Evolutionary conservation across 2,797 vertebrate species (phyloP), one percentile per base, ranked within the genome.

Genomic region (Alca torda): DNA sequence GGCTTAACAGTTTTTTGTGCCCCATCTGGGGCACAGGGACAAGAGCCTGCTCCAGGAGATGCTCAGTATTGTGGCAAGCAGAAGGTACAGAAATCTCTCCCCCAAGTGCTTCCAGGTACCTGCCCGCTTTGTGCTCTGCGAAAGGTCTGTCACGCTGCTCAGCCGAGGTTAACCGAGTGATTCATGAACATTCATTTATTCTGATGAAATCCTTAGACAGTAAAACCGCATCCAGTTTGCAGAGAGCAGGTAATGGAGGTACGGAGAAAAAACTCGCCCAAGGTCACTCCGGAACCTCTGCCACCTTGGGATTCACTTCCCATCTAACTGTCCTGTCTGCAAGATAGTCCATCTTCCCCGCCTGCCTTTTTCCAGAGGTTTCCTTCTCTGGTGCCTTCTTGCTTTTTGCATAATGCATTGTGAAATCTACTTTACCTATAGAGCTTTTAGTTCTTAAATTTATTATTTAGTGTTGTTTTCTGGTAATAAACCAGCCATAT

Each of bases 401-500:
- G 37, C 69, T 89, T 67, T 84, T 46, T 82, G 84, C 91, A 67
- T 77, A 89, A 92, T 24, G 54, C 84, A 91, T 46, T 51, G 57
- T 7, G 2, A 91, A 67, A 87, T 60, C 91, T 59, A n/a, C 64
- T 89, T 94, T 70, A 87, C 81, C 53, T 59, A 82, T 2, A 87
- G 16, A 82, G 93, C 74, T 94, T 87, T 93, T 79, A 87, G 72
- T 56, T 54, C 78, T 51, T 43, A 16, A 30, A 82, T 93, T 67
- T 41, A 92, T 95, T 85, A 96, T 67, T 87, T 84, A 89, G 56
- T 33, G 59, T 39, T 67, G 75, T 60, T 70, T 89, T 33, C 68
- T 51, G 56, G 87, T 80, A 85, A 85, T 68, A 90, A 90, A 87
- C 20, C 76, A 57, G 60, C 57, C 54, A 51, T 2, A 23, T 70